Conservation (phyloP, 2,797 vertebrate genomes). For the Brachyrhaphis roseni region DNA sequence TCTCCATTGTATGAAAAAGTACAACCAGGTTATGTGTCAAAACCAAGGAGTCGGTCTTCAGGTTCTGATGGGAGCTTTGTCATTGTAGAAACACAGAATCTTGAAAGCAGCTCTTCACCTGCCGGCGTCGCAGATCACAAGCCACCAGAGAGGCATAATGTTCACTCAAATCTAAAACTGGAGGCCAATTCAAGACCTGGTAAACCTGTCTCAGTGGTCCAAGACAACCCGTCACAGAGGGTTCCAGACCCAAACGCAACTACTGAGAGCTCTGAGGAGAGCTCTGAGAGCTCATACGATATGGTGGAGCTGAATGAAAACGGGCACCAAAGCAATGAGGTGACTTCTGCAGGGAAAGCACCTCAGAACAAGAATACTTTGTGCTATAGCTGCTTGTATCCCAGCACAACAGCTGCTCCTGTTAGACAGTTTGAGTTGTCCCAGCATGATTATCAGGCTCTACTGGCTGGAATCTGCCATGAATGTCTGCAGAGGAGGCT, state of each 20-base stretch:
- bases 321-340: background rate
- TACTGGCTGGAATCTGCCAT: conserved; percentile 88
- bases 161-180: conserved; percentile 58
- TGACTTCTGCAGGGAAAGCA: conserved; percentile 9
- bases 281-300: conserved; percentile 69
- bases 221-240: background rate
- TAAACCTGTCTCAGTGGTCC: conserved; percentile 14
- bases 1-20: conserved; percentile 50
- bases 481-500: conserved; percentile 86
- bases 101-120: conserved; percentile 17
- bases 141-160: background rate
- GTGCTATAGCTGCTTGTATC: conserved; percentile 64
- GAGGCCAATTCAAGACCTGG: conserved; percentile 10
- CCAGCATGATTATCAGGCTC: conserved; percentile 81
- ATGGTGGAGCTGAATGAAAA: conserved; percentile 47
- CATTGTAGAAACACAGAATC: conserved; percentile 45
- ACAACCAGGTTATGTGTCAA: conserved; percentile 10
- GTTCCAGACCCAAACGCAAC: conserved; percentile 3
- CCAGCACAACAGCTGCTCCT: conserved; percentile 27
- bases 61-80: conserved; percentile 50
- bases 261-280: conserved; percentile 56
- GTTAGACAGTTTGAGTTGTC: conserved; percentile 73
- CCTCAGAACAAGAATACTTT: conserved; percentile 34
- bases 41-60: conserved; percentile 43
- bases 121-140: background rate